Base-by-base conservation (phyloP, 1,140 invertebrate species). In the Ceratoteleas bidentatus region DNA sequence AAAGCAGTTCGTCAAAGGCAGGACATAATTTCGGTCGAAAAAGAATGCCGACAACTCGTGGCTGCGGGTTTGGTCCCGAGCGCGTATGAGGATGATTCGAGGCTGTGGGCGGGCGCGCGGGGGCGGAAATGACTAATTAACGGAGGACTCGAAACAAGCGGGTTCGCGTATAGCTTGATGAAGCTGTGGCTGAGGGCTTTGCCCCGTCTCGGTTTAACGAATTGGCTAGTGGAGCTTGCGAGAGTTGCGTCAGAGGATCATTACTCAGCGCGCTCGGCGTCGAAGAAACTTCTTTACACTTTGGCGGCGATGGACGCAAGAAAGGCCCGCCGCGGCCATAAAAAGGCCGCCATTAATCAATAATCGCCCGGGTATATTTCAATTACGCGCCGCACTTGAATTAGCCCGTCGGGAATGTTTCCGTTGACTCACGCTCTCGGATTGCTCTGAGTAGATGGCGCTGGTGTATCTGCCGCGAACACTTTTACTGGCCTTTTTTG, bases 91-190 rank as follows among this genome's bases (percentile, higher is more conserved):
- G 68, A 82, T 82, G 61, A 76, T 73, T 74, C 61, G 13, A 77
- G 77, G n/a, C n/a, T n/a, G n/a, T n/a, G 52, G 72, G 68, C 15
- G 76, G 43, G 56, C 49, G 61, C 49, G 32, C 32, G 52, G 33
- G 45, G 54, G 66, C 54, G 66, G 78, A 78, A 81, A 84, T 84
- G 83, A 84, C 83, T 81, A 84, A 84, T 81, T 84, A 84, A 84
- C 83, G 65, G 60, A 79, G 75, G 78, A 79, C 83, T 79, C 66
- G 78, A 84, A 84, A 84, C 82, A 84, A 84, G 33, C 65, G 65
- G 74, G 49, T 60, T 75, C 78, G 70, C 70, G 74, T 61, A 79
- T 72, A 66, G 83, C 78, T 78, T 84, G 78, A 81, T 84, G 79
- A 84, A 84, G 75, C 83, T 75, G 83, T 78, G 83, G 78, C 66